Conservation (phyloP, 2,797 vertebrate genomes). For the Pangasius macronema region DNA sequence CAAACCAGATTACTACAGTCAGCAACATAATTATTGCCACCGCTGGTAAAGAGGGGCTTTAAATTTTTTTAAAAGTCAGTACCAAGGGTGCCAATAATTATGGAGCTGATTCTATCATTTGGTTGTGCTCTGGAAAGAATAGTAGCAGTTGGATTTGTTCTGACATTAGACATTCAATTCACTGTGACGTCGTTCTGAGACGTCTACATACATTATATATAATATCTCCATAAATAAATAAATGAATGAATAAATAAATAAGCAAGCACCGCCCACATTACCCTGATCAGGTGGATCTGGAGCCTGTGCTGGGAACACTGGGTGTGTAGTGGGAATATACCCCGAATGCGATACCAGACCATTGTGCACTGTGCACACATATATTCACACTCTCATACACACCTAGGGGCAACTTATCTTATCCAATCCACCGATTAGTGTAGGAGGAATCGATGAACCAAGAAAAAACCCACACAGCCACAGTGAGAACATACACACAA, state of each 20-base stretch:
- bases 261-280: neutral
- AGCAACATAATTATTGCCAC: neutral
- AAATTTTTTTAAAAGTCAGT: neutral
- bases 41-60: neutral
- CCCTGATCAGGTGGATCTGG: neutral
- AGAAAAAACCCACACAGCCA: slow-evolving; percentile 1
- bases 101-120: neutral
- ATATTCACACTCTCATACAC: neutral
- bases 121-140: neutral
- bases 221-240: too few relatives aligned
- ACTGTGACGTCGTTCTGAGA: too few relatives aligned
- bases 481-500: neutral
- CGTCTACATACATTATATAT: too few relatives aligned
- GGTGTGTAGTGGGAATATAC: neutral
- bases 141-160: too few relatives aligned
- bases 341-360: neutral
- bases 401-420: neutral
- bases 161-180: too few relatives aligned
- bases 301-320: neutral
- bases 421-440: neutral
- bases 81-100: neutral
- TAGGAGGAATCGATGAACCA: neutral
- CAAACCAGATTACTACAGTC: neutral
- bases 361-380: neutral
- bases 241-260: too few relatives aligned